phyloP scores from a whole-genome alignment of 2,797 vertebrate genomes.

The Thunnus albacares region DNA sequence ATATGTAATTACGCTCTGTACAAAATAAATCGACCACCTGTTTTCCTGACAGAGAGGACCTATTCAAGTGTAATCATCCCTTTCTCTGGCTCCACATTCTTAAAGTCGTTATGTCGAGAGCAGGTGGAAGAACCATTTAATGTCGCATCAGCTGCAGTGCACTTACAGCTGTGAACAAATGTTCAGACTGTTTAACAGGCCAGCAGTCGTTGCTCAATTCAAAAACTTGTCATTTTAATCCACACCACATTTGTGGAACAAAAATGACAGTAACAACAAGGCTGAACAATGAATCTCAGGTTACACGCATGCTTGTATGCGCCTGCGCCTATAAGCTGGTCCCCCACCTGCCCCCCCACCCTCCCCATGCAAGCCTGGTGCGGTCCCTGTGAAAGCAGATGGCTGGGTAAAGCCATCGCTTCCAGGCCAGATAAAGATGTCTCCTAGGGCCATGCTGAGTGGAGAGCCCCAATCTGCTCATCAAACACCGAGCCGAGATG shows the following conservation, averaged over 20 bases:
- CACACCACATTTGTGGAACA: conserved; percentile 18
- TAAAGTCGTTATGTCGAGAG: conserved; percentile 67
- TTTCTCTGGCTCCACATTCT: conserved; percentile 65
- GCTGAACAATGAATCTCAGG: conserved; percentile 56
- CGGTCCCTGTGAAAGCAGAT: conserved; percentile 70
- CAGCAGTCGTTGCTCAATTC: conserved; percentile 5
- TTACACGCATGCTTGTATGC: conserved; percentile 40
- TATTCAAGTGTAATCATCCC: conserved; percentile 67
- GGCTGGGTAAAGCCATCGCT: conserved; percentile 67
- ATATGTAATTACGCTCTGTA: conserved; percentile 11
- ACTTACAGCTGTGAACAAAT: conserved; percentile 49
- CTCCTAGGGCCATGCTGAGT: conserved; percentile 67
- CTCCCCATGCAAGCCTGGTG: conserved; percentile 10
- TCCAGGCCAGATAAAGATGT: conserved; percentile 79
- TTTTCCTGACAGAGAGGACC: conserved; percentile 43
- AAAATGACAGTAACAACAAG: conserved; percentile 36
- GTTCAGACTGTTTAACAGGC: conserved; percentile 19
- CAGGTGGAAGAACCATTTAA: conserved; percentile 68
- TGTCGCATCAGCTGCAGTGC: conserved; percentile 50
- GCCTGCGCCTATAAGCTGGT: not conserved
- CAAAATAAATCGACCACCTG: conserved; percentile 62
- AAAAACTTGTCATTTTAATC: conserved; percentile 23
- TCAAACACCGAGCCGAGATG: conserved; percentile 70
- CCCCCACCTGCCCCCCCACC: conserved; percentile 2
- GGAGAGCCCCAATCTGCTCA: conserved; percentile 63